Conservation (phyloP, 2,888 invertebrate genomes). For the Plutella xylostella region DNA sequence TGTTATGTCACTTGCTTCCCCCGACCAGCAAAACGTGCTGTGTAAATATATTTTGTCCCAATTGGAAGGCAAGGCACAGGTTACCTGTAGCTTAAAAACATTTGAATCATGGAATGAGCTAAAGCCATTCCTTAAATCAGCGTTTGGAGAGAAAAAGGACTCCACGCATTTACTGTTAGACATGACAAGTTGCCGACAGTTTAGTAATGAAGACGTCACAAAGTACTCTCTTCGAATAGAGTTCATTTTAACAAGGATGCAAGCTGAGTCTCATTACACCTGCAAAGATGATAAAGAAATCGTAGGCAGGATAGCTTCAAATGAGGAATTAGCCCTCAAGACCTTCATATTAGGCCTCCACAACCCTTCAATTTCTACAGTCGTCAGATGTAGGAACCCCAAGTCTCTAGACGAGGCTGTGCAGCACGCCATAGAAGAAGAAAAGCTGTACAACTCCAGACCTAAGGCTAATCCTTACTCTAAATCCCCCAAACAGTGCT, state of each 20-base stretch:
- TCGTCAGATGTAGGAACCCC: neutral
- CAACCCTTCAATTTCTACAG: too few species aligned
- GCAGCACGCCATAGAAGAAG: neutral
- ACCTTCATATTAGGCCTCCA: neutral
- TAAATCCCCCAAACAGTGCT: neutral
- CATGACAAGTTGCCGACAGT: neutral
- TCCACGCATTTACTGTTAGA: neutral
- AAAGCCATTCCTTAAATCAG: neutral
- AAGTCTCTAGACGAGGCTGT: neutral
- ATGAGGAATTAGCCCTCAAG: neutral
- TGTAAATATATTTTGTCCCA: neutral
- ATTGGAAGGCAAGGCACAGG: neutral
- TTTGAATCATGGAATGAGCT: neutral
- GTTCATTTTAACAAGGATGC: neutral
- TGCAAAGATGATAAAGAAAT: neutral
- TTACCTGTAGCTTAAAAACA: neutral
- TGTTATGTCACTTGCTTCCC: neutral
- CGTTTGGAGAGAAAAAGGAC: neutral
- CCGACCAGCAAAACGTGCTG: neutral
- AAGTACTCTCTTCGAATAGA: neutral
- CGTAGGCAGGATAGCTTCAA: neutral
- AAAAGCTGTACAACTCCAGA: neutral
- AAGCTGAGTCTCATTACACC: neutral
- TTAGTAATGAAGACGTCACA: neutral
- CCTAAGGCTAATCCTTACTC: too few species aligned